Evolutionary conservation across 1,140 invertebrate species (phyloP).

Genomic region (Anastrepha ludens): DNA sequence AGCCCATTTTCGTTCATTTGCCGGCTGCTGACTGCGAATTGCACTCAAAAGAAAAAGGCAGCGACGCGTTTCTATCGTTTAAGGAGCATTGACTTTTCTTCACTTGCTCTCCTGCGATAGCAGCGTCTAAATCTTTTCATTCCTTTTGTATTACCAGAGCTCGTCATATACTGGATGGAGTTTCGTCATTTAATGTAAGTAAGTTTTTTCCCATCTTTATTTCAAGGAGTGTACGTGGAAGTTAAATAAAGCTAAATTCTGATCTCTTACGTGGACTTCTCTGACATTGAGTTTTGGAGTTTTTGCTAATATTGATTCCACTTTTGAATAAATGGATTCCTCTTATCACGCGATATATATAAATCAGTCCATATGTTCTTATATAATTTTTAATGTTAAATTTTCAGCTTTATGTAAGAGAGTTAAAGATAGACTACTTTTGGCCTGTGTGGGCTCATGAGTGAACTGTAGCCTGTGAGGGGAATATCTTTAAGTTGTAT

Average conservation of each 20-base stretch:
- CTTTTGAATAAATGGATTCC: no score
- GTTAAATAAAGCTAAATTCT: not conserved
- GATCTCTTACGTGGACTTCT: not conserved
- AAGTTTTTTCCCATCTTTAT: not conserved
- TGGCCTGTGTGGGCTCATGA: no score
- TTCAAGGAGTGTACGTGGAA: not conserved
- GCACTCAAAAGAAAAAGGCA: not conserved
- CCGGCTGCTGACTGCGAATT: conserved; percentile 14
- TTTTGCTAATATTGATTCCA: no score
- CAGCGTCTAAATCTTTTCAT: not conserved
- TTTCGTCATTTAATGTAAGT: not conserved
- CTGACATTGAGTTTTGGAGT: no score
- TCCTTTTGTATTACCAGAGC: not conserved
- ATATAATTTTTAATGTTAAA: no score
- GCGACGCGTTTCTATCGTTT: conserved; percentile 15
- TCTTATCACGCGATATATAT: no score
- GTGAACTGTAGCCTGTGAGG: no score
- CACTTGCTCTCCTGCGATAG: not conserved
- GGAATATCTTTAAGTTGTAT: no score
- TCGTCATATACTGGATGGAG: not conserved
- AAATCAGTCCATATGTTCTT: no score
- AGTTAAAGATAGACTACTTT: no score
- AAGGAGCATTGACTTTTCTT: conserved; percentile 43
- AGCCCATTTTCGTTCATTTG: conserved; percentile 32
- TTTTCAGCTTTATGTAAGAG: no score